These are phyloP conservation scores for Nettapus auritus DNA, from an alignment of 2,113 vertebrate genomes.

Conservation along the genomic window DNA sequence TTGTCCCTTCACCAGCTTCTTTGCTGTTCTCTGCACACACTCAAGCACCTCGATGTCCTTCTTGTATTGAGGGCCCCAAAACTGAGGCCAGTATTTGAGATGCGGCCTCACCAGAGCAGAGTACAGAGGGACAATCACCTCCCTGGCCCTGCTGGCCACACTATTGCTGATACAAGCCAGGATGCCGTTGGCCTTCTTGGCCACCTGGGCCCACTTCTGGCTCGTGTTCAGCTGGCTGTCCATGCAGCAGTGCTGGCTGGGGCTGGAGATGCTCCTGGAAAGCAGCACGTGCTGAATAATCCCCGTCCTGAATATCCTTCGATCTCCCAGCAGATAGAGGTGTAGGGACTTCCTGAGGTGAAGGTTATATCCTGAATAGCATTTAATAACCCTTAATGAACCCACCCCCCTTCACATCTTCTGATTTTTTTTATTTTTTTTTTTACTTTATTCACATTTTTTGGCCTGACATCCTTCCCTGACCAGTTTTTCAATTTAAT, in stretches of 20 bases:
- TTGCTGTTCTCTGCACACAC: neutral
- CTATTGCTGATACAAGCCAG: neutral
- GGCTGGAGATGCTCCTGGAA: neutral
- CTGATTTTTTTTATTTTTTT: neutral
- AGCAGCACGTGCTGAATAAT: neutral
- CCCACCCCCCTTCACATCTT: neutral
- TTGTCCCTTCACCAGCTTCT: neutral
- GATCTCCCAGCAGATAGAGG: neutral
- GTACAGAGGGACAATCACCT: neutral
- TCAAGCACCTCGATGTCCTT: neutral
- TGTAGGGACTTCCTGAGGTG: neutral
- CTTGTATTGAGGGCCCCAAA: neutral
- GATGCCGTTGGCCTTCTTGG: neutral
- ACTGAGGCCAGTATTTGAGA: neutral
- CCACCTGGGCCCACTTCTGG: neutral
- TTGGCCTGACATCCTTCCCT: slow-evolving; percentile 19
- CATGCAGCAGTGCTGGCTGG: neutral
- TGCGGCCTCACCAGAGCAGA: neutral
- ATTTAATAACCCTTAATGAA: neutral
- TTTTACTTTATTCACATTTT: neutral
- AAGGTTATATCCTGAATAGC: slow-evolving; percentile 23
- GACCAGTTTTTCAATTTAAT: slow-evolving; percentile 13
- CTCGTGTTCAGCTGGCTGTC: neutral
- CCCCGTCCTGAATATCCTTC: neutral
- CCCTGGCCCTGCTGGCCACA: neutral